Base-by-base conservation (phyloP, 2,888 invertebrate genomes). In the Fabriciana adippe region DNA sequence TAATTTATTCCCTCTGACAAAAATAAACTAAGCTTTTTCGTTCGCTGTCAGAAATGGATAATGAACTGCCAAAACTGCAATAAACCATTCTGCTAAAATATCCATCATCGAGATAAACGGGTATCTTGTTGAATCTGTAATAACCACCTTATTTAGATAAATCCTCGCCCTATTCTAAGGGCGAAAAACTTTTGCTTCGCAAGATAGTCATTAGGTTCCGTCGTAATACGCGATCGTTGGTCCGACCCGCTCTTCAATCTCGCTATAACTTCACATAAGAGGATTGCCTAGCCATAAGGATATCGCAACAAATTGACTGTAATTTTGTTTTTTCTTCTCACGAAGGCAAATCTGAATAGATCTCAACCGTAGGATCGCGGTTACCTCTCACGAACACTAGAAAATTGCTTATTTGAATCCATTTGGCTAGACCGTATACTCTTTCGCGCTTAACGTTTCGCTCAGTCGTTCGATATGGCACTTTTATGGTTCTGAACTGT, bases 311-410 rank as follows among this genome's bases (percentile, higher is more conserved):
- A 91, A 92, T 90, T 90, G 87, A 85, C 86, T 82, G 85, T 86
- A 91, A 92, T 92, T 87, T 86, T 78, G 82, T 85, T 88, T 88
- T 91, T 91, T 90, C 81, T 87, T 88, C 89, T 89, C 89, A 90
- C 90, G 88, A 83, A 79, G 80, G 81, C 82, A 84, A 85, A 87
- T 85, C 84, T 84, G 85, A 77, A 81, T 81, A 79, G 78, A 78
- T 81, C 79, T 81, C 79, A 80, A 78, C 78, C 77, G 77, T 75
- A 75, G 76, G 75, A 79, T 75, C 80, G 84, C 84, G 85, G 86
- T 85, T 89, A 81, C 79, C 74, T 76, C 81, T 86, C 85, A 87
- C 84, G 84, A 85, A 79, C 73, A 71, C 68, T 77, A 80, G 85
- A 79, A 88, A 86, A 90, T 90, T 90, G 88, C 85, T 86, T 85